Evolutionary conservation across 2,888 invertebrate genomes (phyloP), one percentile per base, ranked within the genome.

Genomic region (Hartigia nigra): DNA sequence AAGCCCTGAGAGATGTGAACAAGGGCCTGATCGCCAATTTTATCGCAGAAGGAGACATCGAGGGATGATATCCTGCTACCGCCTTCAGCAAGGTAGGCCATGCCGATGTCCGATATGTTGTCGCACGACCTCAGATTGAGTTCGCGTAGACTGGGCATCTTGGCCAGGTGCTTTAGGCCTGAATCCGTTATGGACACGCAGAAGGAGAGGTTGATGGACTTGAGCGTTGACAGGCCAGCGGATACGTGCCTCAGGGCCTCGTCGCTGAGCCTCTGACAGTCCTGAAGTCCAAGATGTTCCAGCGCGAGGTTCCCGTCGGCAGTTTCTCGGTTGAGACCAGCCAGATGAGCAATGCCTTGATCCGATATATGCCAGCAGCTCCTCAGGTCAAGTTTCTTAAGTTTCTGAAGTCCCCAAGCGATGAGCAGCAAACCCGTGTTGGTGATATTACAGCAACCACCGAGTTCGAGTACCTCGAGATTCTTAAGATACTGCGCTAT

Each of bases 1-100:
- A 98, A 93, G 76, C 98, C 98, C 90, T 97, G 95, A n/a, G 98
- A 96, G 75, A 98, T 95, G 92, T 97, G 97, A 76, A 95, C 95
- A 80, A 98, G 92, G 1, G 97, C 97, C 90, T 96, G 96, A 91
- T 98, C 98, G 79, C 97, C 97, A 86, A 98, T 96, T 92, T 98
- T 98, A 92, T 98, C 98, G 93, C 98, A 98, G 92, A 98, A 98
- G 81, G 98, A 98, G 11, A 98, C 97, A 91, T 98, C 98, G 82
- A 98, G 92, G 11, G 96, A 95, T 31, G 95, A 94, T 84, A 98
- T 94, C 82, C 96, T 93, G 77, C 95, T 95, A 69, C 97, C 97
- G 39, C 97, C 97, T 90, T 98, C 98, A 0, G 98, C 97, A 77
- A 98, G 93, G 90, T 97, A 97, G 32, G 97, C 97, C 93, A 98